Percentiles rank a stretch among this genome's conserved stretches.
These are phyloP conservation scores for Vespertilio murinus DNA, from an alignment of 2,797 vertebrate genomes.

Conservation along the genomic window DNA sequence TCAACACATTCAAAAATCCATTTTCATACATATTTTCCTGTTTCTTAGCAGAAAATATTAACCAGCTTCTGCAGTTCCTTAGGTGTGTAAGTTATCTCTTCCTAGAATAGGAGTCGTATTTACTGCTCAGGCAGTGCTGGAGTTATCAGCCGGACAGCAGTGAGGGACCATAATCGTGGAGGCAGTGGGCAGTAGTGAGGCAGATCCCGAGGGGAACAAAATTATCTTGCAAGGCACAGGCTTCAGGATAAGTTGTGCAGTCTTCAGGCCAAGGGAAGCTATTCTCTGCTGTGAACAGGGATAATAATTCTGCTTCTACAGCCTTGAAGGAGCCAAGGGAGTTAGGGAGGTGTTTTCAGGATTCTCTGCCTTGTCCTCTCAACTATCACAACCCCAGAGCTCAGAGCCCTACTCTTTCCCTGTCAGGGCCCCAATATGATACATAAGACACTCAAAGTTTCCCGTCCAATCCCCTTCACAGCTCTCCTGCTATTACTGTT, in stretches of 20 bases:
- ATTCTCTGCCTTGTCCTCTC: background rate
- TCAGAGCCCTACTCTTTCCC: background rate
- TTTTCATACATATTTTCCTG: background rate
- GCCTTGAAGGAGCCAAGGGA: background rate
- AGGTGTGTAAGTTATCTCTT: background rate
- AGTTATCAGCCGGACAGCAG: background rate
- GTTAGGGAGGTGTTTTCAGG: background rate
- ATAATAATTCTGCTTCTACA: background rate
- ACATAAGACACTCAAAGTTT: background rate
- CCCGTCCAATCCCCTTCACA: background rate
- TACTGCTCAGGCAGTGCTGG: background rate
- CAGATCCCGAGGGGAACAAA: background rate
- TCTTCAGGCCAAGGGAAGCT: background rate
- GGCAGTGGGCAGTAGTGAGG: background rate
- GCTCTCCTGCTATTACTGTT: background rate
- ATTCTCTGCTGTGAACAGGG: background rate
- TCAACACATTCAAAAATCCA: background rate
- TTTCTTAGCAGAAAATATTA: background rate
- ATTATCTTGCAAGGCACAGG: background rate
- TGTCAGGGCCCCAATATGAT: background rate
- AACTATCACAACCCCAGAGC: background rate
- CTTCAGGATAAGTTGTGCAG: background rate
- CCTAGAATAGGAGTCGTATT: background rate
- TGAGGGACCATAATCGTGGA: background rate
- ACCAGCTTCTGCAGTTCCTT: background rate